Evolutionary conservation across 1,140 invertebrate species (phyloP).

Genomic region (Drosophila navojoa): DNA sequence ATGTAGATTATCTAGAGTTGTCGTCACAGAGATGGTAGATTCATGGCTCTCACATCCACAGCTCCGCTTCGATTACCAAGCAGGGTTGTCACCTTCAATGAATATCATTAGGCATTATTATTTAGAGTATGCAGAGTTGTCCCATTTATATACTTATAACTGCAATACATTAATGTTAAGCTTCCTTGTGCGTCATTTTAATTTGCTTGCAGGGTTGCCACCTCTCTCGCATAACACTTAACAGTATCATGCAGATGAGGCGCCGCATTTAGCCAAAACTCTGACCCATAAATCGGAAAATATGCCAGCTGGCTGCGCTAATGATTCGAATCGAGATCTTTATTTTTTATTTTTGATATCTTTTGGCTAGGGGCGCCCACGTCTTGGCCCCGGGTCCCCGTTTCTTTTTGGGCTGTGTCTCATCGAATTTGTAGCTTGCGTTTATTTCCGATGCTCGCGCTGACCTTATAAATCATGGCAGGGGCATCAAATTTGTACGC

Average conservation of each 20-base stretch:
- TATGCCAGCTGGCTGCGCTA: conserved; percentile 66
- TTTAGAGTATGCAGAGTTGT: conserved; percentile 22
- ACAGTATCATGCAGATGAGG: conserved; percentile 30
- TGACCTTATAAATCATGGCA: conserved; percentile 76
- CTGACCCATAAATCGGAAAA: conserved; percentile 72
- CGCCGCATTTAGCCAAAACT: conserved; percentile 35
- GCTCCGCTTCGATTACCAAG: no score
- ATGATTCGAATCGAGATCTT: conserved; percentile 45
- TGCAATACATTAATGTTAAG: no score
- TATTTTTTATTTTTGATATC: background rate
- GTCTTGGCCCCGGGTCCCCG: conserved; percentile 43
- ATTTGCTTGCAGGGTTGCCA: background rate
- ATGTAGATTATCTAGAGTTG: background rate
- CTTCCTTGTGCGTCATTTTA: no score
- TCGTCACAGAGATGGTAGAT: background rate
- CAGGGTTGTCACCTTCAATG: conserved; percentile 20
- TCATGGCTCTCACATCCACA: no score
- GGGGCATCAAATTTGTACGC: conserved; percentile 51
- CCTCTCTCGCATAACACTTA: conserved; percentile 43
- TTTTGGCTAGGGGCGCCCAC: conserved; percentile 60
- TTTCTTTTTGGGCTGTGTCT: conserved; percentile 24
- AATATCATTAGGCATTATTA: conserved; percentile 45
- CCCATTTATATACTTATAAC: no score
- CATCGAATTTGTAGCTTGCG: conserved; percentile 37
- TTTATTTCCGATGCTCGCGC: conserved; percentile 63